Evolutionary conservation across 2,888 invertebrate species (phyloP).

Genomic region (Eugnorisma glareosa): DNA sequence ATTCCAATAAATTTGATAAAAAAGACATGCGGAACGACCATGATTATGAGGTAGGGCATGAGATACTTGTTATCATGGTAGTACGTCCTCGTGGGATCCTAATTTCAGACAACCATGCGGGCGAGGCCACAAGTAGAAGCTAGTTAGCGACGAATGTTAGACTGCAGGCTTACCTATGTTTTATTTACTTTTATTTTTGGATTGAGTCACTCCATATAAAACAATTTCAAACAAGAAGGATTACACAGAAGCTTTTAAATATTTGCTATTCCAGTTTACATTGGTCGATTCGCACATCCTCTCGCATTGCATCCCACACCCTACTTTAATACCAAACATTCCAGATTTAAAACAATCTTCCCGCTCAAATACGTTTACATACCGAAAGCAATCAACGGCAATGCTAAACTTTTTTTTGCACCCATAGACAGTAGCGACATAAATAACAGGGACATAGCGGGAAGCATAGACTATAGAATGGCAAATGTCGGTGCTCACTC

Average conservation of each 20-base stretch:
- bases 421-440: constrained; percentile 75
- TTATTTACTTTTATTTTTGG: background rate
- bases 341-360: constrained; percentile 64
- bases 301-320: constrained; percentile 4
- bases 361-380: constrained; percentile 60
- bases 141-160: background rate
- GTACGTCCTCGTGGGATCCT: background rate
- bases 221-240: background rate
- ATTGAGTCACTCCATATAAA: background rate
- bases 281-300: background rate
- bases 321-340: constrained; percentile 48
- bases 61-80: background rate
- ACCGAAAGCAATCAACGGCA: constrained; percentile 63
- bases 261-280: background rate
- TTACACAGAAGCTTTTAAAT: background rate
- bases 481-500: constrained; percentile 89
- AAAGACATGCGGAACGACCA: background rate
- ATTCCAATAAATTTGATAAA: background rate
- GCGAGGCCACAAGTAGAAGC: background rate
- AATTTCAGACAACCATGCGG: background rate
- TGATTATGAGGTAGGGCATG: background rate
- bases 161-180: background rate
- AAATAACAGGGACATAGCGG: constrained; percentile 85
- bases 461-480: constrained; percentile 88
- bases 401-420: constrained; percentile 67